phyloP scores from a whole-genome alignment of 2,888 invertebrate species.

The Eristalinus sepulchralis region DNA sequence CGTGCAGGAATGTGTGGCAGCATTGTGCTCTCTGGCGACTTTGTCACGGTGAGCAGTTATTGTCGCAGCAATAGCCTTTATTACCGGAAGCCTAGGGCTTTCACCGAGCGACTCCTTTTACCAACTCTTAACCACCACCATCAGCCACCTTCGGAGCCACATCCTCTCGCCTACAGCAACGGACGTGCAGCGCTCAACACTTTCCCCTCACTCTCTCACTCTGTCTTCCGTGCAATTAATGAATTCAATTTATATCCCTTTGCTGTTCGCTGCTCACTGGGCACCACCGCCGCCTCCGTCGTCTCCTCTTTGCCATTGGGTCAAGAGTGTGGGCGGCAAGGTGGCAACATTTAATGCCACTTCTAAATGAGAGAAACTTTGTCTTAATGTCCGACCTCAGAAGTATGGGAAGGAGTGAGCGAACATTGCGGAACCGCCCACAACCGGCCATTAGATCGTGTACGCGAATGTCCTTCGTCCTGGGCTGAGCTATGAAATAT shows the following conservation, averaged over 20 bases:
- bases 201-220: background rate
- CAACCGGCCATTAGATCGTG: conserved; percentile 11
- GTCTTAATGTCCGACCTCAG: conserved; percentile 8
- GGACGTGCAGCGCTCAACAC: conserved; percentile 30
- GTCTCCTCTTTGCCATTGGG: background rate
- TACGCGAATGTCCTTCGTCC: conserved; percentile 8
- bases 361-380: conserved; percentile 51
- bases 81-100: conserved; percentile 41
- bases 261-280: too few species aligned
- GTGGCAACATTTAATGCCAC: conserved; percentile 31
- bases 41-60: conserved; percentile 11
- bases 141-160: background rate
- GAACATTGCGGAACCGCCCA: background rate
- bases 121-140: conserved; percentile 11
- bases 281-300: too few species aligned
- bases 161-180: background rate
- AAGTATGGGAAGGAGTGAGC: background rate
- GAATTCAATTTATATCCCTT: conserved; percentile 60
- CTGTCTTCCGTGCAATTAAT: conserved; percentile 56
- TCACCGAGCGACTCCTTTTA: conserved; percentile 27
- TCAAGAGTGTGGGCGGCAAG: conserved; percentile 1
- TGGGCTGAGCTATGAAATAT: conserved; percentile 29
- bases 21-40: background rate
- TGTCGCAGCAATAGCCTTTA: conserved; percentile 40
- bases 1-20: conserved; percentile 24